phyloP scores from a whole-genome alignment of 2,797 vertebrate genomes.

The Malurus leucopterus region DNA sequence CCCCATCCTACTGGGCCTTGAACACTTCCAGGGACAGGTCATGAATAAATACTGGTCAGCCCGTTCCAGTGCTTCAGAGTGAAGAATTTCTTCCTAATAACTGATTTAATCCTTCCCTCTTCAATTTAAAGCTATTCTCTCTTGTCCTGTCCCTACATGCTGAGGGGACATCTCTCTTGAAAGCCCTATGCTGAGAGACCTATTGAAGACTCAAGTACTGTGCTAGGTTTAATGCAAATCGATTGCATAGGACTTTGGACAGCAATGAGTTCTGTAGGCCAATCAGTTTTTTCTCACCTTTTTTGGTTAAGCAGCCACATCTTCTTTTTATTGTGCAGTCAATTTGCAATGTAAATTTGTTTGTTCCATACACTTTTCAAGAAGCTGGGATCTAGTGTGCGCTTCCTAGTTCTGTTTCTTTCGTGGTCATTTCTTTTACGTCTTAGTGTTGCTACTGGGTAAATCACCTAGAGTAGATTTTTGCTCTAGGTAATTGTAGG shows the following conservation, averaged over 20 bases:
- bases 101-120: neutral
- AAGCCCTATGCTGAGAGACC: neutral
- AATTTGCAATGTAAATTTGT: neutral
- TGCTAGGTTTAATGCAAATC: neutral
- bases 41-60: neutral
- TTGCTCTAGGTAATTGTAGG: constrained; percentile 4
- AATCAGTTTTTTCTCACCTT: neutral
- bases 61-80: neutral
- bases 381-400: neutral
- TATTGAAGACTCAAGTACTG: fast-evolving
- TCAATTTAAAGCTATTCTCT: neutral
- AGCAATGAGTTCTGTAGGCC: neutral
- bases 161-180: neutral
- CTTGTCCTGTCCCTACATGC: neutral
- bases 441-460: constrained; percentile 25
- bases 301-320: neutral
- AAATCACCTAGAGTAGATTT: constrained; percentile 32
- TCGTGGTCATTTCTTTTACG: neutral
- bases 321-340: constrained; percentile 3
- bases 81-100: neutral
- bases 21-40: neutral
- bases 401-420: neutral
- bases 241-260: neutral
- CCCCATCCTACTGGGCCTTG: neutral
- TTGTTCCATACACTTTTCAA: neutral